These are phyloP conservation scores for Cheilinus undulatus DNA, from an alignment of 2,113 vertebrate species.

Conservation along the genomic window DNA sequence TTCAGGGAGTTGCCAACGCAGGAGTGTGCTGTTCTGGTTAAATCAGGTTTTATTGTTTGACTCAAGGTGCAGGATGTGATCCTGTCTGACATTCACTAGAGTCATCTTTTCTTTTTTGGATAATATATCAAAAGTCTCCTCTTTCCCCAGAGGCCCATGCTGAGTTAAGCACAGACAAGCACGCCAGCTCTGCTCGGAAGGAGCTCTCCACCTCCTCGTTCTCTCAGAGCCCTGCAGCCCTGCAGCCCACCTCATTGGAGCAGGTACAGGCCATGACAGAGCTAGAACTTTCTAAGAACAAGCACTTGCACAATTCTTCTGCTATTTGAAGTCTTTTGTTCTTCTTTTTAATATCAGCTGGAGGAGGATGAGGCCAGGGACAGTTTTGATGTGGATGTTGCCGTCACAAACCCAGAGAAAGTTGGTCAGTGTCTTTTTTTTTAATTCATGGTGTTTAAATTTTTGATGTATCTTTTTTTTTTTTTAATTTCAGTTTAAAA, in stretches of 20 bases:
- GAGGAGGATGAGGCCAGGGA: constrained; percentile 92
- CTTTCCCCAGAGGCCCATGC: constrained; percentile 87
- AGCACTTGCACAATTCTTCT: constrained; percentile 1
- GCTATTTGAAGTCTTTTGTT: neutral
- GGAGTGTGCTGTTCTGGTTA: neutral
- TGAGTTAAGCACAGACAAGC: constrained; percentile 87
- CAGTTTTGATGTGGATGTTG: constrained; percentile 92
- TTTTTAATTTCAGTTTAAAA: neutral
- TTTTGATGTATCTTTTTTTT: neutral
- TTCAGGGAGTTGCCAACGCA: neutral
- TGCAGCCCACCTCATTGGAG: constrained; percentile 84
- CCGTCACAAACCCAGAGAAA: constrained; percentile 96
- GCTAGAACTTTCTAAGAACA: neutral
- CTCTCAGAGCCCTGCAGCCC: constrained; percentile 72
- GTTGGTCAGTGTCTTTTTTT: constrained; percentile 86
- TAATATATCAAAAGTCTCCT: neutral
- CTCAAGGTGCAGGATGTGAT: neutral
- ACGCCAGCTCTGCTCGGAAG: constrained; percentile 82
- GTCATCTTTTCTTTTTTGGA: neutral
- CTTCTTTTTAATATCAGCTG: constrained; percentile 62
- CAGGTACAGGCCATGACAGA: constrained; percentile 83
- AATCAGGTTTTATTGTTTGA: neutral
- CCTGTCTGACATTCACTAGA: neutral
- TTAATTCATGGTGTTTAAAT: neutral
- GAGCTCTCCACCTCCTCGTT: constrained; percentile 76